Evolutionary conservation across 2,797 vertebrate genomes (phyloP).

Genomic region (Sebastiscus albofasciatus): DNA sequence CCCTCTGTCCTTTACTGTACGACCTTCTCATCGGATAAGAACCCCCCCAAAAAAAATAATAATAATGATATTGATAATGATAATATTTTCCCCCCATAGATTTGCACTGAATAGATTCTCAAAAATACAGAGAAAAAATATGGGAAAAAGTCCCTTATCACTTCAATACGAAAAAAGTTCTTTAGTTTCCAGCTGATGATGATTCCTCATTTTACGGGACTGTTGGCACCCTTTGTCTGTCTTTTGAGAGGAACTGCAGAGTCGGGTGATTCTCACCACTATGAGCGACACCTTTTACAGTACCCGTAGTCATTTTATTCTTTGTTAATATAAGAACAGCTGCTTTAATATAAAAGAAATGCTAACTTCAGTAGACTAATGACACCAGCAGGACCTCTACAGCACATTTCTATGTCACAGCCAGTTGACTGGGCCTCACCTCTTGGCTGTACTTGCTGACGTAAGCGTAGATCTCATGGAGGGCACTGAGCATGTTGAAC

Average conservation of each 20-base stretch:
- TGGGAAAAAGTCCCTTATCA: too few species aligned
- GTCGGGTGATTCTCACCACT: not conserved
- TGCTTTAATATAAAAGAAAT: not conserved
- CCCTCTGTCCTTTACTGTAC: too few species aligned
- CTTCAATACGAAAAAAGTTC: rapidly evolving
- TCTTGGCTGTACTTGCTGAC: constrained; percentile 96
- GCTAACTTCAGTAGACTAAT: not conserved
- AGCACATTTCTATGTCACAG: not conserved
- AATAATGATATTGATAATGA: too few species aligned
- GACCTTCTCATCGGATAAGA: too few species aligned
- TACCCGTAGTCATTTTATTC: not conserved
- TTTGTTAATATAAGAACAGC: not conserved
- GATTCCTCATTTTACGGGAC: too few species aligned
- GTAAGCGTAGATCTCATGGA: constrained; percentile 95
- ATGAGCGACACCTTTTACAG: not conserved
- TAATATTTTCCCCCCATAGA: too few species aligned
- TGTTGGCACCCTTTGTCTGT: too few species aligned
- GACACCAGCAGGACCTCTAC: not conserved
- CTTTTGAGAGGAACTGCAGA: not conserved
- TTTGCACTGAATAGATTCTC: too few species aligned
- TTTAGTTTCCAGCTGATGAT: too few species aligned
- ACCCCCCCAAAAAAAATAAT: too few species aligned
- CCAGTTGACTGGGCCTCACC: constrained; percentile 76
- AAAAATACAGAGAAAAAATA: too few species aligned
- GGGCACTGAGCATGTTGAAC: constrained; percentile 94